Evolutionary conservation across 2,888 invertebrate species (phyloP), one percentile per base, ranked within the genome.

Genomic region (Hydraecia micacea): DNA sequence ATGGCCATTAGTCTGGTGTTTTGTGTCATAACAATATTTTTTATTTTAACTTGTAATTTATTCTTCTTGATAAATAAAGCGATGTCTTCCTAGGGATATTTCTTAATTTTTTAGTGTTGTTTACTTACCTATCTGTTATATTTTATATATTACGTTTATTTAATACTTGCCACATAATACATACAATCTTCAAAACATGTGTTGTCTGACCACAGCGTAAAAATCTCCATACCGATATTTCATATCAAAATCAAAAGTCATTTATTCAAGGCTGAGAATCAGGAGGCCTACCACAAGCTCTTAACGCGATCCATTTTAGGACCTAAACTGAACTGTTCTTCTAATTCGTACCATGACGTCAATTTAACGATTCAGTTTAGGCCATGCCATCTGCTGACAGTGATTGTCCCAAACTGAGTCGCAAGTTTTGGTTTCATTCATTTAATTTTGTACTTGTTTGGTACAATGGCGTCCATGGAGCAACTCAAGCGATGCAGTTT

Each of bases 1-100:
- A 66, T 42, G 15, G 8, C 36, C 49, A 62, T 79, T 69, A 83
- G n/a, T 72, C 52, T 73, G 28, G 36, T 4, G 6, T 67, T 78
- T 36, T 60, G n/a, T 73, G 21, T 60, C 25, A 15, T 36, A 60
- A 32, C n/a, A 60, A 11, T 60, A 55, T 75, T 70, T 52, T 73
- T 58, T 77, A 3, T 32, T 60, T 18, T 42, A 28, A 11, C 2
- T 18, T 70, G 39, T 68, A 36, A 28, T 65, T 65, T 39, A 65
- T 66, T 39, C 11, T 60, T 67, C 72, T 75, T 3, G 8, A 8
- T 28, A 52, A n/a, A 36, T 42, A 75, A 18, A 80, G 0, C 0
- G 18, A 46, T 7, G 18, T 72, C 25, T 60, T 28, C 18, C 0
- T 39, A 25, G 3, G 6, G 2, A 58, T 39, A 13, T 39, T 18